Conservation (phyloP, 2,888 invertebrate genomes). For the Mythimna albipuncta region DNA sequence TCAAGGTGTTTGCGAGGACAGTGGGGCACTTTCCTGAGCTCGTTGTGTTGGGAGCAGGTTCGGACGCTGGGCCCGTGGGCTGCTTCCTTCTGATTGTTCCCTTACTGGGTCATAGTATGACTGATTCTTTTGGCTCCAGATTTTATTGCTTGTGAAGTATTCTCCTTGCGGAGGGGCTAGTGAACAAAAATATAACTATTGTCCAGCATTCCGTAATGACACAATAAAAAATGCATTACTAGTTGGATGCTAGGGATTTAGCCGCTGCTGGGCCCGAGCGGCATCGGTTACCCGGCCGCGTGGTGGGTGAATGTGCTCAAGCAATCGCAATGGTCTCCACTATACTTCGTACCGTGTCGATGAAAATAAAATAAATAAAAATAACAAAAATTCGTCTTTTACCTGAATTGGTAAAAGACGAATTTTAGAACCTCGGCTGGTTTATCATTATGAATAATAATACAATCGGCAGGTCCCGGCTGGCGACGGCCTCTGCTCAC, state of each 20-base stretch:
- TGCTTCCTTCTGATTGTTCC: not conserved
- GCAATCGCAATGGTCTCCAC: no score
- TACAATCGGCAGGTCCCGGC: conserved; percentile 5
- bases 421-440: no score
- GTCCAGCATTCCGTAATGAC: not conserved
- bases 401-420: no score
- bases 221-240: not conserved
- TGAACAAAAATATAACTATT: not conserved
- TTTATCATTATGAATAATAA: conserved; percentile 28
- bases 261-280: no score
- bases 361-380: no score
- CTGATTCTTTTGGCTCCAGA: not conserved
- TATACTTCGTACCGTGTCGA: no score
- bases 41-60: not conserved
- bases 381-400: not conserved
- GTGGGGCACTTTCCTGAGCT: not conserved
- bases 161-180: not conserved
- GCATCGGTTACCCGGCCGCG: not conserved
- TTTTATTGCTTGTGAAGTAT: not conserved
- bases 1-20: not conserved
- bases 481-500: not conserved
- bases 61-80: not conserved
- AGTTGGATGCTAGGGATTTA: not conserved
- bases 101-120: no score
- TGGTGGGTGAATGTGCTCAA: no score